Evolutionary conservation across 2,113 vertebrate genomes (phyloP).

Genomic region (Rattus norvegicus): GRCr8 NC_086019.1:48985001-48985500

Average conservation of each 20-base stretch:
- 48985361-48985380: slow-evolving; percentile 6
- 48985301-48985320: background rate
- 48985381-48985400: background rate
- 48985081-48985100: accelerated
- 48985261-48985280: background rate
- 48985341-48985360: slow-evolving; percentile 14
- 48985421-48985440: background rate
- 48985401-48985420: background rate
- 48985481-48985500: background rate
- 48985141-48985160: too few species aligned
- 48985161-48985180: background rate
- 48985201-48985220: background rate
- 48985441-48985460: background rate
- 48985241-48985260: background rate
- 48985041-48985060: background rate
- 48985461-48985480: background rate
- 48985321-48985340: background rate
- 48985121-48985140: background rate
- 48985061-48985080: background rate
- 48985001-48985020: too few species aligned
- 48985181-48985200: background rate
- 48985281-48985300: background rate
- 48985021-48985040: accelerated
- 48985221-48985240: background rate
- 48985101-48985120: accelerated